A percentile compares a stretch with the other conserved stretches of the same genome.
These are phyloP conservation scores for Drosophila prosaltans DNA, from an alignment of 1,140 invertebrate species.

Conservation along the genomic window DNA sequence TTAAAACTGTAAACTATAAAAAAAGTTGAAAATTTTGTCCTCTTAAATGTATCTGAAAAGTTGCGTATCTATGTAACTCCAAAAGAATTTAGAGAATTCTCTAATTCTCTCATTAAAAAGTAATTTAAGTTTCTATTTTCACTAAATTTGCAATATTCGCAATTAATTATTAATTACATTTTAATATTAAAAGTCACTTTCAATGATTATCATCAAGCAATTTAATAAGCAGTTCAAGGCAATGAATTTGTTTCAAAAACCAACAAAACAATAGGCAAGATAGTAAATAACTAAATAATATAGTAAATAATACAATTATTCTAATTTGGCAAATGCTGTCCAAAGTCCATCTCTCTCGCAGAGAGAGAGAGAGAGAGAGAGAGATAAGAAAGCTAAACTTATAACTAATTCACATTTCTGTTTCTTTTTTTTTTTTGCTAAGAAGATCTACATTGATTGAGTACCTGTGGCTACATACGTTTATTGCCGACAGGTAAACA, in stretches of 20 bases:
- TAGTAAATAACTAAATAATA: neutral
- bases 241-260: neutral
- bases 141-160: no score
- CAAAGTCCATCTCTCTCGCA: neutral
- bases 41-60: no score
- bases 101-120: no score
- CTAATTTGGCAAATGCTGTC: neutral
- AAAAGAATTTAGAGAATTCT: no score
- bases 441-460: conserved; percentile 13
- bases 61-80: no score
- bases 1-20: no score
- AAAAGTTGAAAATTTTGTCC: no score
- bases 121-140: no score
- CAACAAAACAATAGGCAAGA: neutral
- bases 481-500: conserved; percentile 27
- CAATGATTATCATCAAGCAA: neutral
- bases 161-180: neutral
- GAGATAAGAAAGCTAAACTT: neutral
- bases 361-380: no score
- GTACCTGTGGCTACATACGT: conserved; percentile 24
- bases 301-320: neutral
- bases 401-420: conserved; percentile 3
- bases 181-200: neutral
- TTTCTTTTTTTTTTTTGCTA: neutral
- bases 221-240: neutral